Evolutionary conservation across 2,113 vertebrate species (phyloP).

Genomic region (Columba livia): DNA sequence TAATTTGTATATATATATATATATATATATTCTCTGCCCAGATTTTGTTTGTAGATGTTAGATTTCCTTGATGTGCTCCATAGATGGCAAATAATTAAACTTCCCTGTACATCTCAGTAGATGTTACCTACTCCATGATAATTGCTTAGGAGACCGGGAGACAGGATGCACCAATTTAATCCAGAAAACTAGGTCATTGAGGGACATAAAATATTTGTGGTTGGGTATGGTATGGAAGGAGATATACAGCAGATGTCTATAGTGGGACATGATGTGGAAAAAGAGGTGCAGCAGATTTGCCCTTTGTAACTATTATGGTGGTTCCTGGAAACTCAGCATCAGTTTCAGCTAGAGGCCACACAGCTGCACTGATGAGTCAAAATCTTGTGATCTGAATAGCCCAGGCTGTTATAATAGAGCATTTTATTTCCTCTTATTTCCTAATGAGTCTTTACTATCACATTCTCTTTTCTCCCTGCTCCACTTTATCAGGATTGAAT

Average conservation of each 20-base stretch:
- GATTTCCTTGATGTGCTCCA: not conserved
- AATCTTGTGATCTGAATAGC: not conserved
- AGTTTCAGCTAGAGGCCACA: not conserved
- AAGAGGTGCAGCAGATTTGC: not conserved
- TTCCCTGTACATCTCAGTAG: not conserved
- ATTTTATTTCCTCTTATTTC: conserved; percentile 18
- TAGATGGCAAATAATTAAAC: not conserved
- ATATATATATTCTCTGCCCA: not conserved
- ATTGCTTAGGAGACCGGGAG: not conserved
- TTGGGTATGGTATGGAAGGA: not conserved
- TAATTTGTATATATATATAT: no score
- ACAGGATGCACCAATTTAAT: not conserved
- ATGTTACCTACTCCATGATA: not conserved
- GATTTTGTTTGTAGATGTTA: not conserved
- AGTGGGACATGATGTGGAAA: not conserved
- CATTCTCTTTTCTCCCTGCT: not conserved
- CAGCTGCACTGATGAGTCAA: not conserved
- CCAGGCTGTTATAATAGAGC: not conserved
- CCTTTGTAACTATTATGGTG: not conserved
- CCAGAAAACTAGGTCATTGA: not conserved
- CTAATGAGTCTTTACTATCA: not conserved
- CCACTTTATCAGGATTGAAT: not conserved
- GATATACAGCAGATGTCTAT: not conserved
- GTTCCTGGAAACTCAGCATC: not conserved
- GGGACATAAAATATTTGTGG: not conserved